phyloP scores from a whole-genome alignment of 1,140 invertebrate species.

The Hyles vespertilio region DNA sequence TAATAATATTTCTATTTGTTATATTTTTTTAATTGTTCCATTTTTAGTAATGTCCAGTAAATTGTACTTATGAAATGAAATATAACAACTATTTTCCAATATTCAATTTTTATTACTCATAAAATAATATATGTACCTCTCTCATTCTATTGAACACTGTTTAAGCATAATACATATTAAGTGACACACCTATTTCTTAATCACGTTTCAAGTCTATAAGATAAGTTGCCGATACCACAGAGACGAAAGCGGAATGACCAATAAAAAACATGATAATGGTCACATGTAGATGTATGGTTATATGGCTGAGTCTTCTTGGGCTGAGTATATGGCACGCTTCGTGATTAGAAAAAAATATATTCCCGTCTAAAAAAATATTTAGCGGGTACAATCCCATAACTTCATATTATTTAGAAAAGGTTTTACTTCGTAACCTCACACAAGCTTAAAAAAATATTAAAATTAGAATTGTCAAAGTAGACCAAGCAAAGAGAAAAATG shows the following conservation, averaged over 20 bases:
- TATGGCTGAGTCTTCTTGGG: background rate
- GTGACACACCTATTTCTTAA: too few relatives aligned
- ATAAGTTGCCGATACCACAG: too few relatives aligned
- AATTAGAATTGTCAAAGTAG: constrained; percentile 56
- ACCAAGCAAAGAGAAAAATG: constrained; percentile 53
- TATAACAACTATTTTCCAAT: constrained; percentile 62
- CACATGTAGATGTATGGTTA: too few relatives aligned
- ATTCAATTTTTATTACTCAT: constrained; percentile 24
- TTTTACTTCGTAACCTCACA: constrained; percentile 4
- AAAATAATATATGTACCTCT: background rate
- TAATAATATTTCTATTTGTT: constrained; percentile 33
- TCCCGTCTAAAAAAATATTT: too few relatives aligned
- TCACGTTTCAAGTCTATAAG: too few relatives aligned
- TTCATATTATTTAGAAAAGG: background rate
- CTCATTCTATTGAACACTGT: too few relatives aligned
- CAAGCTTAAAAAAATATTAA: constrained; percentile 27
- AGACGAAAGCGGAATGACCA: too few relatives aligned
- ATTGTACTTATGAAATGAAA: constrained; percentile 67
- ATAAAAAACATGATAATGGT: too few relatives aligned
- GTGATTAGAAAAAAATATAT: too few relatives aligned
- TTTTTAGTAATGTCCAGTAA: constrained; percentile 51
- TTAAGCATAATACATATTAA: too few relatives aligned
- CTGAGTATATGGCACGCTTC: background rate
- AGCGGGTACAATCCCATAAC: too few relatives aligned
- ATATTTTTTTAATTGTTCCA: constrained; percentile 48